These are phyloP conservation scores for Eulemur macaco DNA, from an alignment of 2,113 vertebrate genomes.

Conservation along the genomic window DNA sequence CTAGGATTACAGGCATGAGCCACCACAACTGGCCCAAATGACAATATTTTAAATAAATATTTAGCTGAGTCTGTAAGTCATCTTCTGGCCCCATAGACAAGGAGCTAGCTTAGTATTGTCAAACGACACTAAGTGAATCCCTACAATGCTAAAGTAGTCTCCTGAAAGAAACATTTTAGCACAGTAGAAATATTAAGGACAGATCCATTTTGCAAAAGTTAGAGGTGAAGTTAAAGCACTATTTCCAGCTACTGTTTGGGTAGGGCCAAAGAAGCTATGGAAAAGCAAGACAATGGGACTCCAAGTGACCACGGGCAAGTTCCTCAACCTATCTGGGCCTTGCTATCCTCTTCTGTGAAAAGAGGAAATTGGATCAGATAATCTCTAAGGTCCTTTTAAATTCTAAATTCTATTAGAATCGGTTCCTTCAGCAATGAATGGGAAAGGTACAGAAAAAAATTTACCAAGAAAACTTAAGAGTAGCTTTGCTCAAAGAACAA, in stretches of 20 bases:
- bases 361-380: background rate
- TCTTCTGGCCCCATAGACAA: background rate
- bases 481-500: conserved; percentile 8
- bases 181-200: background rate
- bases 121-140: background rate
- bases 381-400: background rate
- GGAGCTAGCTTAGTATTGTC: background rate
- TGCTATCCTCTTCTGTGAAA: conserved; percentile 7
- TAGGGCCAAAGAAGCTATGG: background rate
- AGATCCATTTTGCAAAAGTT: background rate
- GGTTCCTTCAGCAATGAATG: background rate
- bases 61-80: background rate
- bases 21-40: background rate
- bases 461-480: background rate
- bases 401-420: background rate
- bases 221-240: background rate
- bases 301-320: background rate
- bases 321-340: background rate
- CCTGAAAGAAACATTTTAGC: background rate
- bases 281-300: background rate
- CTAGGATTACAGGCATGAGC: no score
- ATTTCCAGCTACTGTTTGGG: background rate
- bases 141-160: background rate
- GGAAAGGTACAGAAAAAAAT: background rate
- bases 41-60: background rate